Conservation (phyloP, 2,888 invertebrate genomes). For the Leptopilina syphax region DNA sequence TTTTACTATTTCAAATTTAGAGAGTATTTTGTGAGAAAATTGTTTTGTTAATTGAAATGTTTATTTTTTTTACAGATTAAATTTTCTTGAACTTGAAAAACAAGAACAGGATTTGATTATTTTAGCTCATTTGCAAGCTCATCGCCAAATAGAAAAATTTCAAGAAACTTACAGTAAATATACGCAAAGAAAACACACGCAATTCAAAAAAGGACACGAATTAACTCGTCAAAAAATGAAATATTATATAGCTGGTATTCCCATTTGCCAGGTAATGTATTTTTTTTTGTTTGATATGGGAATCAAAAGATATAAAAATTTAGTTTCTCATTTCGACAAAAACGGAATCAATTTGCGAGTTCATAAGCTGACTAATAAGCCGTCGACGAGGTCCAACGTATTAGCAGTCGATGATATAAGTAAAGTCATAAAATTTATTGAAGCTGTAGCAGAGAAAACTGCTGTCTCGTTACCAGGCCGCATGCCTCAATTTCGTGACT, state of each 20-base stretch:
- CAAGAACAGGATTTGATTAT: constrained; percentile 1
- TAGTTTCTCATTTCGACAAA: background rate
- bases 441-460: constrained; percentile 1
- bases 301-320: constrained; percentile 14
- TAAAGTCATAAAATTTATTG: background rate
- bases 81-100: constrained; percentile 6
- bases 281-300: constrained; percentile 22
- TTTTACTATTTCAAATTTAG: too few relatives aligned
- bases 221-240: background rate
- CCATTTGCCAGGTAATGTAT: constrained; percentile 27
- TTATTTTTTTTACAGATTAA: background rate
- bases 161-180: background rate
- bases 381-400: background rate
- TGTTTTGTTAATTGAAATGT: background rate
- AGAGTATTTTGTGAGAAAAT: background rate
- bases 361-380: background rate
- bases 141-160: background rate
- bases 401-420: background rate
- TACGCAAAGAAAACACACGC: background rate
- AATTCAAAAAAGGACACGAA: background rate
- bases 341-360: background rate
- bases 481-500: constrained; percentile 27
- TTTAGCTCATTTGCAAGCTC: constrained; percentile 16
- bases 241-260: background rate
- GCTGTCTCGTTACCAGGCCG: constrained; percentile 23